A percentile compares a stretch with the other conserved stretches of the same genome.
Conservation (phyloP, 1,140 invertebrate genomes). For the Bacillus rossius region DNA sequence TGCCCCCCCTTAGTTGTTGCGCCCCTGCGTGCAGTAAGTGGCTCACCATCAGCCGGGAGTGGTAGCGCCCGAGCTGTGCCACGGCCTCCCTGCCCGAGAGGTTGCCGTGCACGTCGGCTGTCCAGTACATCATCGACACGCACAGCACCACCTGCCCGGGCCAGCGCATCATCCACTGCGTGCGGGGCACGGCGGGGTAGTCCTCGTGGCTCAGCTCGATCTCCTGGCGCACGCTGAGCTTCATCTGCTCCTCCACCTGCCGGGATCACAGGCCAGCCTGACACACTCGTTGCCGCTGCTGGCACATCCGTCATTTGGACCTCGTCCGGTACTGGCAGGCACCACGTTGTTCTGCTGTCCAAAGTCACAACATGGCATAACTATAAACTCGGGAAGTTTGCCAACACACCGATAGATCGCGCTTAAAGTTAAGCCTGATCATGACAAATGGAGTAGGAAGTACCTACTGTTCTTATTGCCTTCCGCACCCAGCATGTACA, state of each 20-base stretch:
- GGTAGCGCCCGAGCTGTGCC: too few species aligned
- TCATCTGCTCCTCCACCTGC: constrained; percentile 80
- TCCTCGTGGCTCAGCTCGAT: constrained; percentile 63
- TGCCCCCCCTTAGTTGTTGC: constrained; percentile 58
- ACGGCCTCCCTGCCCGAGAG: constrained; percentile 34
- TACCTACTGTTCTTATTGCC: too few species aligned
- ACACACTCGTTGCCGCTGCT: background rate
- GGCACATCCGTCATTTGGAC: too few species aligned
- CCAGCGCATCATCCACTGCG: constrained; percentile 76
- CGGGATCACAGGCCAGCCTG: constrained; percentile 18
- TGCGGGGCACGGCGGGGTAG: constrained; percentile 57
- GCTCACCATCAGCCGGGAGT: too few species aligned
- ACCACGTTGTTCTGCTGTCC: too few species aligned
- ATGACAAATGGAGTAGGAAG: too few species aligned
- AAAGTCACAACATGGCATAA: too few species aligned
- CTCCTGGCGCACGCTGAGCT: constrained; percentile 63
- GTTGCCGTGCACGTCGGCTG: constrained; percentile 64
- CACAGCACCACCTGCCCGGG: constrained; percentile 86
- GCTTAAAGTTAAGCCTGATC: too few species aligned
- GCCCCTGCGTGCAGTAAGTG: constrained; percentile 37
- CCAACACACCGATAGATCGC: too few species aligned
- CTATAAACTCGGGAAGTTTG: too few species aligned
- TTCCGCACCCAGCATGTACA: too few species aligned
- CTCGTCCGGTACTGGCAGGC: too few species aligned
- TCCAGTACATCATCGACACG: constrained; percentile 88